Conservation (phyloP, 2,113 vertebrate species). For the Beaufortia kweichowensis region DNA sequence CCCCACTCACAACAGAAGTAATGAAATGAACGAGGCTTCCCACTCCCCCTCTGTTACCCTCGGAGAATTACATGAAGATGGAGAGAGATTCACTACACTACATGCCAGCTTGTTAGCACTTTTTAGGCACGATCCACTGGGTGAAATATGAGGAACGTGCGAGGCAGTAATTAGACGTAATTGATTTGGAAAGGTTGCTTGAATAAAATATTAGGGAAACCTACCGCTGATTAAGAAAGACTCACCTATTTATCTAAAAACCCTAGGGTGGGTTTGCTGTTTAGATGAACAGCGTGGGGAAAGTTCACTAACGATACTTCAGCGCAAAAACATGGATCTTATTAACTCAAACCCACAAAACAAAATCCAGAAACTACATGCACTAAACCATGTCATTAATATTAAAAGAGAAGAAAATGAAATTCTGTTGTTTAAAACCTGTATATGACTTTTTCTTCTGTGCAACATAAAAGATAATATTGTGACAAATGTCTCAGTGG, state of each 20-base stretch:
- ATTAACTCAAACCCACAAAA: no score
- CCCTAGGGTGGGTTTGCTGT: background rate
- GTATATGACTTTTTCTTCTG: no score
- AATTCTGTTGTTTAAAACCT: no score
- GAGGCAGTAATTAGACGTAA: background rate
- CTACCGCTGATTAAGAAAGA: background rate
- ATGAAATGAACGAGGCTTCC: conserved; percentile 13
- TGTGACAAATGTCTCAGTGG: no score
- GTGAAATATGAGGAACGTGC: background rate
- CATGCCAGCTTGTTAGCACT: conserved; percentile 2
- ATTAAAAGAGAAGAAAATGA: no score
- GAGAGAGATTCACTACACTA: background rate
- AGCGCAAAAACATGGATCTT: no score
- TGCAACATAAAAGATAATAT: no score
- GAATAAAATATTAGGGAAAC: background rate
- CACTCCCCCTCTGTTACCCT: background rate
- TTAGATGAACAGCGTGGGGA: background rate
- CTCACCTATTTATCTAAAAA: conserved; percentile 5
- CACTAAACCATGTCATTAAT: no score
- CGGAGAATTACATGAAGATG: conserved; percentile 5
- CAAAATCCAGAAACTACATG: no score
- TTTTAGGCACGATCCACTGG: background rate
- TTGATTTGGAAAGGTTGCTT: background rate
- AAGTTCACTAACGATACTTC: no score
- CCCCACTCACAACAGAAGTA: conserved; percentile 27